A percentile compares a stretch with the other conserved stretches of the same genome.
These are phyloP conservation scores for Parochlus steinenii DNA, from an alignment of 2,888 invertebrate genomes.

Conservation along the genomic window DNA sequence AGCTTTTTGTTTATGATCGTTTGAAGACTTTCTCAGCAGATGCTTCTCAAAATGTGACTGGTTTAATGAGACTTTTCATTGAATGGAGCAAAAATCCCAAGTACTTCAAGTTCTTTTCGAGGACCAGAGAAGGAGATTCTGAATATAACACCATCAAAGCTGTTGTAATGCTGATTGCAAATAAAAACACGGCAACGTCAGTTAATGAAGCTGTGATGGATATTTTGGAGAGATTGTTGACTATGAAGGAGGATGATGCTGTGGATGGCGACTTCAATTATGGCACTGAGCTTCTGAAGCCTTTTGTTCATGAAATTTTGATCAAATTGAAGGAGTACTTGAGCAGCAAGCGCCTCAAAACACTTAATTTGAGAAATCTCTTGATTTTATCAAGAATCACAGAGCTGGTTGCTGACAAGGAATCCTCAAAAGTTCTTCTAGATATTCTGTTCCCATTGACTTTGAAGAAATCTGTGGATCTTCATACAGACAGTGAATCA, in stretches of 20 bases:
- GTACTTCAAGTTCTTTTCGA: constrained; percentile 54
- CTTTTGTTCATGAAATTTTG: constrained; percentile 55
- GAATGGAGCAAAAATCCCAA: constrained; percentile 68
- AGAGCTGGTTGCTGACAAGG: constrained; percentile 49
- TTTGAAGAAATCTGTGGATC: constrained; percentile 37
- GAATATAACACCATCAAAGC: constrained; percentile 35
- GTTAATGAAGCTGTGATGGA: constrained; percentile 55
- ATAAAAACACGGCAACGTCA: constrained; percentile 41
- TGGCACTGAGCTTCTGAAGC: constrained; percentile 55
- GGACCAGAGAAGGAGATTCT: constrained; percentile 34
- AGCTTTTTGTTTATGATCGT: constrained; percentile 66
- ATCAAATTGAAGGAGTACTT: constrained; percentile 33
- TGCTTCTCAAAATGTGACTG: constrained; percentile 68
- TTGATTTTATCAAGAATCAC: constrained; percentile 60
- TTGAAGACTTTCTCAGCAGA: constrained; percentile 59
- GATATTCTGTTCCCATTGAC: constrained; percentile 53
- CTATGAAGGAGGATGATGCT: constrained; percentile 41
- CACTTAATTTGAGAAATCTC: constrained; percentile 44
- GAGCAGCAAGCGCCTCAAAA: constrained; percentile 32
- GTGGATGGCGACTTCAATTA: constrained; percentile 37
- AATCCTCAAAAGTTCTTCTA: constrained; percentile 51
- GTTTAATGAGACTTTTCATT: constrained; percentile 59
- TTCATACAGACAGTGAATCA: constrained; percentile 39
- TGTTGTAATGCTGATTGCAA: constrained; percentile 52
- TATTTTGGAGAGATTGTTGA: constrained; percentile 57